phyloP scores from a whole-genome alignment of 2,113 vertebrate genomes.

The Cheilinus undulatus region DNA sequence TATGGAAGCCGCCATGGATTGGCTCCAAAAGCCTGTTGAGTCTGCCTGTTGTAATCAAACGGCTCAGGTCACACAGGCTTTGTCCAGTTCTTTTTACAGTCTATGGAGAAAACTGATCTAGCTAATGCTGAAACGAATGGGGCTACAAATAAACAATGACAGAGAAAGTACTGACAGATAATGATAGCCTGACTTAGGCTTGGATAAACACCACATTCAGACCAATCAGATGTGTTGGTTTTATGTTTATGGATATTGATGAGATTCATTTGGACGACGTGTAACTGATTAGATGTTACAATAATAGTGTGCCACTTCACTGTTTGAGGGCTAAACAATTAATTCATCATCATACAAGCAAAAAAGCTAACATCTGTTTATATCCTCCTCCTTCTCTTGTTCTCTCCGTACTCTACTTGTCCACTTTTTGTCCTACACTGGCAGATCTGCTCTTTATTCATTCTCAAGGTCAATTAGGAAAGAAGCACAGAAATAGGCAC shows the following conservation, averaged over 20 bases:
- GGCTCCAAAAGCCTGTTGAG: no score
- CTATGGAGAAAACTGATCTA: no score
- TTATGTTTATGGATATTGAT: conserved; percentile 16
- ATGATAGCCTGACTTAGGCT: neutral
- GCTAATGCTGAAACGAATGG: no score
- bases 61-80: no score
- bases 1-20: no score
- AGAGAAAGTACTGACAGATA: neutral
- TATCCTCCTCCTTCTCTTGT: conserved; percentile 23
- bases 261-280: neutral
- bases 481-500: conserved; percentile 18
- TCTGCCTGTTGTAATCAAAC: no score
- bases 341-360: conserved; percentile 34
- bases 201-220: neutral
- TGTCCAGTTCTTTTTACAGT: no score
- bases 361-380: conserved; percentile 43
- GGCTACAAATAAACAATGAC: neutral
- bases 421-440: conserved; percentile 34
- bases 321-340: conserved; percentile 29
- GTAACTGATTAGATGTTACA: conserved; percentile 13
- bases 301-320: conserved; percentile 10
- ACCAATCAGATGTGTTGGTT: neutral
- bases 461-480: conserved; percentile 55
- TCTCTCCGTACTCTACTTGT: conserved; percentile 12
- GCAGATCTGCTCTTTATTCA: conserved; percentile 25